Conservation (phyloP, 2,888 invertebrate species). For the Philhelius pedissequus region DNA sequence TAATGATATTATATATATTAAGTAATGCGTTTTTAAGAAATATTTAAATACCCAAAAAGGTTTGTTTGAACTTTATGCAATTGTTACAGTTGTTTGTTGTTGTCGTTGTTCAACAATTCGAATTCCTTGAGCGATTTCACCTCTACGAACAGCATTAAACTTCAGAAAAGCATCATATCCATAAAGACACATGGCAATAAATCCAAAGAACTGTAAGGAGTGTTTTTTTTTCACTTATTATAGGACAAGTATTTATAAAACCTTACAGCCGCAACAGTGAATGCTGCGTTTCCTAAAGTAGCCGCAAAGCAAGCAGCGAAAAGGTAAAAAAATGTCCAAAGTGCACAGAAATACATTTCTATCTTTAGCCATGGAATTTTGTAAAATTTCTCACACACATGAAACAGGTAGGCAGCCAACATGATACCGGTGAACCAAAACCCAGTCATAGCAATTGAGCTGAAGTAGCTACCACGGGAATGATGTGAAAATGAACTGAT, state of each 20-base stretch:
- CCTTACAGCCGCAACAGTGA: slow-evolving; percentile 85
- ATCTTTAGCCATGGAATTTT: slow-evolving; percentile 92
- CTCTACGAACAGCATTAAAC: slow-evolving; percentile 83
- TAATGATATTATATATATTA: slow-evolving; percentile 35
- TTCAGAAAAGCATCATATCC: slow-evolving; percentile 90
- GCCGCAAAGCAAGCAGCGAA: slow-evolving; percentile 86
- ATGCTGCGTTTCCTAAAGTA: slow-evolving; percentile 82
- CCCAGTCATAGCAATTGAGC: slow-evolving; percentile 89
- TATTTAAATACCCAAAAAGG: not conserved
- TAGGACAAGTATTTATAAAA: not conserved
- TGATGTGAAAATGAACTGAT: slow-evolving; percentile 80
- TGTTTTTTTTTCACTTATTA: not conserved
- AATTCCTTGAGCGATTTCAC: slow-evolving; percentile 86
- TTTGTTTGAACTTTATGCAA: slow-evolving; percentile 49
- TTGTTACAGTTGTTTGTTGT: slow-evolving; percentile 66
- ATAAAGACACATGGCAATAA: slow-evolving; percentile 88
- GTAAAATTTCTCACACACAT: slow-evolving; percentile 90
- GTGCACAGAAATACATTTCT: slow-evolving; percentile 87
- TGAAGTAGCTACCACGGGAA: slow-evolving; percentile 86
- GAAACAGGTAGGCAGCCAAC: slow-evolving; percentile 89
- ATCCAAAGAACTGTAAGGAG: slow-evolving; percentile 88
- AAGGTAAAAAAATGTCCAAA: slow-evolving; percentile 88
- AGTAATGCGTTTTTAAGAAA: not conserved
- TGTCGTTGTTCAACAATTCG: slow-evolving; percentile 64
- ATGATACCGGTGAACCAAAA: slow-evolving; percentile 92